Evolutionary conservation across 2,888 invertebrate genomes (phyloP).

Genomic region (Hirtodrosophila cameraria): DNA sequence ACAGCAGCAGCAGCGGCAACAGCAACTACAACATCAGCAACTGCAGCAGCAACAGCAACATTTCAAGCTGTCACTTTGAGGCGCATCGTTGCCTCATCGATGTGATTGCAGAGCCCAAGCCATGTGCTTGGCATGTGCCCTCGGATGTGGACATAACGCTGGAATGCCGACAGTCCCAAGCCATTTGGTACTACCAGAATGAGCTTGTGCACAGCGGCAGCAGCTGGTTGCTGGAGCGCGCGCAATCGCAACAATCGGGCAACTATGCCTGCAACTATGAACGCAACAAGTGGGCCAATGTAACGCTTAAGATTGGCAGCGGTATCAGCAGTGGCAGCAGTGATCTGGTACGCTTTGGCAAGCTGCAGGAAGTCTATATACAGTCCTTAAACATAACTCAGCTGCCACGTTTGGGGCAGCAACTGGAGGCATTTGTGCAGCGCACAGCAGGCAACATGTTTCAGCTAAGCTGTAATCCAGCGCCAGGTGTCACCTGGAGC

Average conservation of each 20-base stretch:
- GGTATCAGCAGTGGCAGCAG: slow-evolving; percentile 12
- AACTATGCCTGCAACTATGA: slow-evolving; percentile 73
- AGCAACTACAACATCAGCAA: slow-evolving; percentile 1
- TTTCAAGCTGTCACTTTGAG: slow-evolving; percentile 47
- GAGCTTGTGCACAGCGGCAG: slow-evolving; percentile 31
- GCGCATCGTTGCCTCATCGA: slow-evolving; percentile 58
- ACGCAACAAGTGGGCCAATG: slow-evolving; percentile 73
- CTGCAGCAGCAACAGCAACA: slow-evolving; percentile 3
- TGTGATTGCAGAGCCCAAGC: slow-evolving; percentile 31
- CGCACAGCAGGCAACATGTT: slow-evolving; percentile 91
- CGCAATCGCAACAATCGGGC: slow-evolving; percentile 66
- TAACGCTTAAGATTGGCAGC: slow-evolving; percentile 71
- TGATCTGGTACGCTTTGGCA: slow-evolving; percentile 62
- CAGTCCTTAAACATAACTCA: slow-evolving; percentile 25
- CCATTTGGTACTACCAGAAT: slow-evolving; percentile 68
- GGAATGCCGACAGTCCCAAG: slow-evolving; percentile 36
- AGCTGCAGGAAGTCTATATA: slow-evolving; percentile 30
- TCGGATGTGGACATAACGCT: slow-evolving; percentile 61
- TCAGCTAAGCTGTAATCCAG: slow-evolving; percentile 88
- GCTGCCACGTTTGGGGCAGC: slow-evolving; percentile 33
- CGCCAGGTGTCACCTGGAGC: slow-evolving; percentile 86
- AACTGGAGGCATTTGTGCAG: slow-evolving; percentile 71
- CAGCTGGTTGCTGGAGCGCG: slow-evolving; percentile 44
- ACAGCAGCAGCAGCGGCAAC: slow-evolving; percentile 3
- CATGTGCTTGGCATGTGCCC: slow-evolving; percentile 40